phyloP scores from a whole-genome alignment of 2,797 vertebrate species.

The Cheirogaleus major region DNA sequence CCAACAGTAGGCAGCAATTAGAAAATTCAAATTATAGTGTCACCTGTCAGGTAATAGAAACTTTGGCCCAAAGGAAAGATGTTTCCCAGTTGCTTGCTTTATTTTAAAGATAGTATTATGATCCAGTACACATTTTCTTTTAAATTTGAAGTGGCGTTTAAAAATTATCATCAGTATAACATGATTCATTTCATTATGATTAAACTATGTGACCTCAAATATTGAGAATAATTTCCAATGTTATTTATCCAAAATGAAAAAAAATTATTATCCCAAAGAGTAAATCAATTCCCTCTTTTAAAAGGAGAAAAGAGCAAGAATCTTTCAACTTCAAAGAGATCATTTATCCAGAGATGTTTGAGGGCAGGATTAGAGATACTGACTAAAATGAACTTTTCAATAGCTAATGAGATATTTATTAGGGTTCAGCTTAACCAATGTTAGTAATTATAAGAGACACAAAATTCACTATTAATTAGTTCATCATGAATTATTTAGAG shows the following conservation, averaged over 20 bases:
- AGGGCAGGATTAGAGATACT: neutral
- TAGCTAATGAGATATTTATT: slow-evolving; percentile 76
- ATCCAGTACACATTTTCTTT: neutral
- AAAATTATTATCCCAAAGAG: neutral
- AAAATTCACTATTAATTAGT: slow-evolving; percentile 80
- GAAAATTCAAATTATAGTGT: neutral
- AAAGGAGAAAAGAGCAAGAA: neutral
- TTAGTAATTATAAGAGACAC: slow-evolving; percentile 81
- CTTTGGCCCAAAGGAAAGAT: neutral
- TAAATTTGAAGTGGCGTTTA: neutral
- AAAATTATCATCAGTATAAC: neutral
- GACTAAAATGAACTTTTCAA: slow-evolving; percentile 65
- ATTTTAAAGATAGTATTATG: neutral
- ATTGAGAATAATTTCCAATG: neutral
- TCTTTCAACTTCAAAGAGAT: neutral
- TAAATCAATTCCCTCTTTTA: neutral
- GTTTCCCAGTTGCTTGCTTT: neutral
- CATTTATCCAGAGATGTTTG: slow-evolving; percentile 38
- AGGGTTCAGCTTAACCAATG: slow-evolving; percentile 72
- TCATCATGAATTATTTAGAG: slow-evolving; percentile 70
- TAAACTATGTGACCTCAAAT: neutral
- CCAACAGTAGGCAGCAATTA: neutral
- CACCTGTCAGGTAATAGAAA: neutral
- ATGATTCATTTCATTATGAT: neutral
- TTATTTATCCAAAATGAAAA: neutral